phyloP scores from a whole-genome alignment of 2,888 invertebrate species.

The Amaurobius ferox region DNA sequence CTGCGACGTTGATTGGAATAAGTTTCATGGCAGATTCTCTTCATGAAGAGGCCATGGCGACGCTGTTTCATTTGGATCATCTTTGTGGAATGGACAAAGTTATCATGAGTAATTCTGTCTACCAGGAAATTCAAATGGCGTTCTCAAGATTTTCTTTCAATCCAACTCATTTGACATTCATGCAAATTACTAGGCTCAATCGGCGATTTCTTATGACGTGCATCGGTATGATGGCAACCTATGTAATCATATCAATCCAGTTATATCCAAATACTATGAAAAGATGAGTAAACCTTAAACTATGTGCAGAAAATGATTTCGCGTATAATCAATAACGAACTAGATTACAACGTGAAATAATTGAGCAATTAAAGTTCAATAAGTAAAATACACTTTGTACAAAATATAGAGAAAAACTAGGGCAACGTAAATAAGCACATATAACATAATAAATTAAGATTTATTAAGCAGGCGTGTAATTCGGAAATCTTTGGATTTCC shows the following conservation, averaged over 20 bases:
- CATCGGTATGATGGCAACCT: conserved; percentile 48
- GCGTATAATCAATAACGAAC: too few species aligned
- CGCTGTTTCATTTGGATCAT: conserved; percentile 17
- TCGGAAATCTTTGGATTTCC: too few species aligned
- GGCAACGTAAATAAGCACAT: too few species aligned
- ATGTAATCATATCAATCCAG: conserved; percentile 48
- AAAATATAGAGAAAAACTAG: too few species aligned
- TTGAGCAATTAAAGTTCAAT: too few species aligned
- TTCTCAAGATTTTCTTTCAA: conserved; percentile 17
- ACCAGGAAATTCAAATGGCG: conserved; percentile 21
- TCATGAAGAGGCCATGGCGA: conserved; percentile 5
- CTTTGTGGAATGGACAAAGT: background rate
- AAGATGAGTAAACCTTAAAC: too few species aligned
- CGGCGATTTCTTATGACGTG: conserved; percentile 48
- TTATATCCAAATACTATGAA: conserved; percentile 57
- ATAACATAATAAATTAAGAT: too few species aligned
- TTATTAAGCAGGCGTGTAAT: too few species aligned
- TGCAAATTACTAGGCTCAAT: conserved; percentile 35
- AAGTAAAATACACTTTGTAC: too few species aligned
- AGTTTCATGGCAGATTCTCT: conserved; percentile 42
- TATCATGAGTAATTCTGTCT: background rate
- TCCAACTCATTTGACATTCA: conserved; percentile 36
- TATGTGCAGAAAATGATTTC: too few species aligned
- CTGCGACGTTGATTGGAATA: conserved; percentile 15
- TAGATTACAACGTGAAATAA: too few species aligned